Percentiles rank a stretch among this genome's conserved stretches.
These are phyloP conservation scores for Rhingia rostrata DNA, from an alignment of 2,888 invertebrate genomes.

Conservation along the genomic window DNA sequence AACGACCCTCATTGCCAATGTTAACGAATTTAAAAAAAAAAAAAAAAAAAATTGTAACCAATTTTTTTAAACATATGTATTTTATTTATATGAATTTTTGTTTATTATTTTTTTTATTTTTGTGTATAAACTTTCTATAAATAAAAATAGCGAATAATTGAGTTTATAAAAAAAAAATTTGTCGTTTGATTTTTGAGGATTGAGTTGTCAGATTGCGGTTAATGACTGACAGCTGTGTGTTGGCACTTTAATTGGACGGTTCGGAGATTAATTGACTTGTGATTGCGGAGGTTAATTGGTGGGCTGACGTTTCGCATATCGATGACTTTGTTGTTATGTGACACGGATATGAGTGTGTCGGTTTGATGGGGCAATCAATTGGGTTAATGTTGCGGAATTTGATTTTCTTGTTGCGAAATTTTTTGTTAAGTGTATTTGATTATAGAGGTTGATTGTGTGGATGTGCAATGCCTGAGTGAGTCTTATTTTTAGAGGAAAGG, in stretches of 20 bases:
- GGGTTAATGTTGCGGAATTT: neutral
- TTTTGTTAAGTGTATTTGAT: neutral
- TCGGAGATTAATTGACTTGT: constrained; percentile 36
- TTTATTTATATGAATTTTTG: constrained; percentile 67
- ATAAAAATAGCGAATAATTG: constrained; percentile 69
- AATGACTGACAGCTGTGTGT: constrained; percentile 1
- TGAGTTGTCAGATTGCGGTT: neutral
- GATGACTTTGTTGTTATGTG: constrained; percentile 14
- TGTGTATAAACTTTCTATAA: constrained; percentile 67
- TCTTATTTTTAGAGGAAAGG: too few relatives aligned
- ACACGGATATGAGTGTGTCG: constrained; percentile 51
- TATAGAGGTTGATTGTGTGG: neutral
- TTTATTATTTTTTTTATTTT: constrained; percentile 52
- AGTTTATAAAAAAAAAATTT: constrained; percentile 26
- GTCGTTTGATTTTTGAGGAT: neutral
- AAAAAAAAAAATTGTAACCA: constrained; percentile 5
- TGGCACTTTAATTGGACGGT: constrained; percentile 28
- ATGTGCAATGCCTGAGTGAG: neutral
- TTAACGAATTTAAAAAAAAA: constrained; percentile 71
- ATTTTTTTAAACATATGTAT: constrained; percentile 48
- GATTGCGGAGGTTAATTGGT: constrained; percentile 23
- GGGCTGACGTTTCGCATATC: constrained; percentile 9
- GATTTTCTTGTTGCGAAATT: neutral
- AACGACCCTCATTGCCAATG: constrained; percentile 74
- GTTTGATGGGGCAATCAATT: constrained; percentile 39